Percentiles rank a stretch among this genome's conserved stretches.
Conservation (phyloP, 1,140 invertebrate genomes). For the Prorops nasuta region DNA sequence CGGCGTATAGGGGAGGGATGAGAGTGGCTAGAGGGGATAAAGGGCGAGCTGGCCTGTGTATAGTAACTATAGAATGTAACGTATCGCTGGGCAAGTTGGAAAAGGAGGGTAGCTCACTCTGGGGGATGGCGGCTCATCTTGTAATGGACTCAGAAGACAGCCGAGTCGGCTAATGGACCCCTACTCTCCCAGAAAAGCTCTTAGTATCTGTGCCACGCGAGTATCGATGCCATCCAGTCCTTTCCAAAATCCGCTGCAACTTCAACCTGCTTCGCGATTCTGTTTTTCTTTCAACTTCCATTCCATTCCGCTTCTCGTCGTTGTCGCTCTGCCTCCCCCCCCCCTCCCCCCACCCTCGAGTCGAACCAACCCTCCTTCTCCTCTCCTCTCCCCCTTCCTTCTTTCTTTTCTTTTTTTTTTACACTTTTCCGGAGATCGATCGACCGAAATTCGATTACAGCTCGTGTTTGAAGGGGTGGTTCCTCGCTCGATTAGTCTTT, state of each 20-base stretch:
- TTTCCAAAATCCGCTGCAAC: constrained; percentile 40
- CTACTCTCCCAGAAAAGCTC: constrained; percentile 53
- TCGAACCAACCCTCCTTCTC: too few relatives aligned
- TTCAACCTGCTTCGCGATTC: background rate
- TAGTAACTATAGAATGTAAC: too few relatives aligned
- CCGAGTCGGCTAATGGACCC: constrained; percentile 57
- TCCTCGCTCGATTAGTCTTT: background rate
- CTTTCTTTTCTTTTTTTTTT: background rate
- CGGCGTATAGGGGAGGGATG: background rate
- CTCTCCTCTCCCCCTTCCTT: too few relatives aligned
- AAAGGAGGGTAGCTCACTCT: constrained; percentile 24
- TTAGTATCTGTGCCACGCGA: constrained; percentile 49
- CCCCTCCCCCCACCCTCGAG: too few relatives aligned
- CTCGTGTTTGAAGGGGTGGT: background rate
- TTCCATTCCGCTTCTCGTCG: too few relatives aligned
- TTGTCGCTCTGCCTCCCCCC: too few relatives aligned
- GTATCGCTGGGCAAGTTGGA: constrained; percentile 33
- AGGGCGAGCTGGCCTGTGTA: too few relatives aligned
- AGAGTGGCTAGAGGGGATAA: background rate
- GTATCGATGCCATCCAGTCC: constrained; percentile 45
- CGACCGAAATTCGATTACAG: background rate
- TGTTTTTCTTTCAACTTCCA: too few relatives aligned
- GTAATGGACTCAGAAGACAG: constrained; percentile 59
- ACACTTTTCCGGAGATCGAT: background rate
- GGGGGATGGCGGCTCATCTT: constrained; percentile 51